Conservation (phyloP, 2,113 vertebrate genomes). For the Paraplagusia blochii region DNA sequence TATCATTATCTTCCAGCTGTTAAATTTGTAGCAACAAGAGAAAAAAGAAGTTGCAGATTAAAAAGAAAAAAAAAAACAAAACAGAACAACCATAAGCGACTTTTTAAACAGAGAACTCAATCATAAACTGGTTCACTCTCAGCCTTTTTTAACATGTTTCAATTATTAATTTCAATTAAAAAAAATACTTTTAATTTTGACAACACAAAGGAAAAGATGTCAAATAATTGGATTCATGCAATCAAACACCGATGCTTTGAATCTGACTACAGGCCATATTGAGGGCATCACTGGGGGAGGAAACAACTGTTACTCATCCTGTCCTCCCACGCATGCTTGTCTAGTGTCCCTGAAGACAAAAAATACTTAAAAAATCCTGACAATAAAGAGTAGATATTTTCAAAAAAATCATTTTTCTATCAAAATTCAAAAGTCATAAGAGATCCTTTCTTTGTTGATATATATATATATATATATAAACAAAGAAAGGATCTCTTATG, state of each 20-base stretch:
- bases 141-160: slow-evolving; percentile 23
- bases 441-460: too few relatives aligned
- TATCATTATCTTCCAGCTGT: too few relatives aligned
- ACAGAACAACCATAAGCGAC: too few relatives aligned
- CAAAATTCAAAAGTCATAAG: too few relatives aligned
- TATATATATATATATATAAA: too few relatives aligned
- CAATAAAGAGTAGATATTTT: slow-evolving; percentile 12
- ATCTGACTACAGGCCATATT: slow-evolving; percentile 35
- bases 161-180: slow-evolving; percentile 40
- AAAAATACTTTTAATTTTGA: slow-evolving; percentile 39
- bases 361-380: slow-evolving; percentile 15
- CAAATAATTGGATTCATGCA: slow-evolving; percentile 36
- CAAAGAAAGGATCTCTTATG: too few relatives aligned
- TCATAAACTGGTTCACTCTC: not conserved
- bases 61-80: too few relatives aligned
- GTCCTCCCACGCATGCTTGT: slow-evolving; percentile 39
- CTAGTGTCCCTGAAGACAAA: slow-evolving; percentile 25
- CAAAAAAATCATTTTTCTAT: too few relatives aligned
- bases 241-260: slow-evolving; percentile 40
- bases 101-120: too few relatives aligned
- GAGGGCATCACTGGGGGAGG: slow-evolving; percentile 51
- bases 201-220: slow-evolving; percentile 35
- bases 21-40: too few relatives aligned
- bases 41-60: too few relatives aligned
- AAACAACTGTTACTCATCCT: slow-evolving; percentile 53